Base-by-base conservation (phyloP, 1,140 invertebrate species). In the Monochamus saltuarius region DNA sequence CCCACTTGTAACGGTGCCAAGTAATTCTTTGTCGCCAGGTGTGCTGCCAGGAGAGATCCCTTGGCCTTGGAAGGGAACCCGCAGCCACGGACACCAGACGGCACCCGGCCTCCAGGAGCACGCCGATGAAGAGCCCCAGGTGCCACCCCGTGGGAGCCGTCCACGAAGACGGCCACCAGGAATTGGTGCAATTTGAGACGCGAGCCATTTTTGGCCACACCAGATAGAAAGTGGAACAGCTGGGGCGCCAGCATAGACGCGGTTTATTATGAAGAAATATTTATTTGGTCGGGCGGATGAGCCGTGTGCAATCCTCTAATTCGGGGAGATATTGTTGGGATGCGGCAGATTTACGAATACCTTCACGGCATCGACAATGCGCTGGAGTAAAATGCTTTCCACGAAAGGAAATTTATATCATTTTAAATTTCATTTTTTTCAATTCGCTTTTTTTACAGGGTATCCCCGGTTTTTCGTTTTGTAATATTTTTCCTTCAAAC, bases 181-280 rank as follows among this genome's bases (percentile, higher is more conserved):
- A 47, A 9, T 35, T 52, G 17, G 39, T 64, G 62, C 62, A 64
- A 65, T 60, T 56, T 42, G 63, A 65, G 63, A 59, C 40, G 46
- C 63, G 59, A 61, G 59, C 63, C 63, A 53, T 65, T 49, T 65
- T 65, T 65, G 63, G 63, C 47, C 51, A 61, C 54, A 56, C 59
- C 22, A 59, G 53, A 59, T 56, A 61, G 34, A 56, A 61, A 56
- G 59, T 56, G 39, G 59, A 56, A 46, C 59, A 50, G 39, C 29
- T 50, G 14, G 42, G 54, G 50, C 45, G 52, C 42, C 42, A 42
- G 47, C 40, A 40, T 50, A 19, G 49, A 55, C 40, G 36, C 37
- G 34, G 37, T 61, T 29, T 29, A 46, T 56, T 50, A 55, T 55
- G 46, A 50, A 56, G 58, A 61, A 61, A 61, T 61, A 56, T 61